phyloP scores from a whole-genome alignment of 2,888 invertebrate genomes.

The Callyntrura sp. region DNA sequence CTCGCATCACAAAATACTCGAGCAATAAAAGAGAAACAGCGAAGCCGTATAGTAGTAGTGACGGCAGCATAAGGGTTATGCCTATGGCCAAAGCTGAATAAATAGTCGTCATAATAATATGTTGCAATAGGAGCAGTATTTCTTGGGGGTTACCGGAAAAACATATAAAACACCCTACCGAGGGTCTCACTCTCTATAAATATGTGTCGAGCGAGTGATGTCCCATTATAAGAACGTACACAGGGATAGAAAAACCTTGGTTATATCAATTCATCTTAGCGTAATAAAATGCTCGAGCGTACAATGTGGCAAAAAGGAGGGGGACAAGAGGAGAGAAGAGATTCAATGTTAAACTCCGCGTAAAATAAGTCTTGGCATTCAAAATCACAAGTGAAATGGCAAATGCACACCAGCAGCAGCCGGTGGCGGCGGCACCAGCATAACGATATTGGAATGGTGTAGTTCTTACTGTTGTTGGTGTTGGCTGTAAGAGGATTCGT shows the following conservation, averaged over 20 bases:
- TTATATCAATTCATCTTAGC: conserved; percentile 11
- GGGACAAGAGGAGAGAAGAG: too few species aligned
- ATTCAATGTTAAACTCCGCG: conserved; percentile 33
- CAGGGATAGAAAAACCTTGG: neutral
- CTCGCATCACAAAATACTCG: conserved; percentile 1
- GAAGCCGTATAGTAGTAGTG: too few species aligned
- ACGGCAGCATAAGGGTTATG: neutral
- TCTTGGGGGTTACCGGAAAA: conserved; percentile 38
- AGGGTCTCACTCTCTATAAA: too few species aligned
- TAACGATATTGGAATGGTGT: neutral
- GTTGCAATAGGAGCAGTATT: neutral
- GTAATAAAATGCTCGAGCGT: conserved; percentile 1
- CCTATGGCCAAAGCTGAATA: conserved; percentile 8
- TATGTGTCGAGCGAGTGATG: neutral
- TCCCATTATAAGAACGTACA: neutral
- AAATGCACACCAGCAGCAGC: conserved; percentile 4
- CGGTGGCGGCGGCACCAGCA: neutral
- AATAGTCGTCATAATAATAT: conserved; percentile 19
- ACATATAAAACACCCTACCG: neutral
- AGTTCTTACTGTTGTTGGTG: too few species aligned
- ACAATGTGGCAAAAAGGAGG: neutral
- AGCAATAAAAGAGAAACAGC: conserved; percentile 30
- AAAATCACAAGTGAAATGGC: neutral
- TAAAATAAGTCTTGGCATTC: neutral
- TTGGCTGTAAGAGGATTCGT: neutral